These are phyloP conservation scores for Petrocephalus microphthalmus DNA, from an alignment of 2,113 vertebrate genomes.

Conservation along the genomic window DNA sequence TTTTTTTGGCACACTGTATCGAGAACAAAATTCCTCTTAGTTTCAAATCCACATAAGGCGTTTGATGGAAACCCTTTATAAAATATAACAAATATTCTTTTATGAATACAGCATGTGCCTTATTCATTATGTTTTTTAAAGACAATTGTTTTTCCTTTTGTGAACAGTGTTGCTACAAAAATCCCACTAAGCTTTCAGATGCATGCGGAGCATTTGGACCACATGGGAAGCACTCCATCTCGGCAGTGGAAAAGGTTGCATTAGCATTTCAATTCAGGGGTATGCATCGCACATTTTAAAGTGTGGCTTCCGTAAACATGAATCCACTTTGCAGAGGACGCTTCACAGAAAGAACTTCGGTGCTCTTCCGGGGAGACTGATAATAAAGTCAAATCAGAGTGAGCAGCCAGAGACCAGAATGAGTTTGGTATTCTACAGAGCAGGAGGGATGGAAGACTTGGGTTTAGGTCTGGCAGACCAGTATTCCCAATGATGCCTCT, in stretches of 20 bases:
- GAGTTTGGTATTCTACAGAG: background rate
- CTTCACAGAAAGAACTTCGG: background rate
- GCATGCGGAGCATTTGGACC: background rate
- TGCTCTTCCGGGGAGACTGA: background rate
- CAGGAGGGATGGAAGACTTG: background rate
- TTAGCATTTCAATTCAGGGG: constrained; percentile 24
- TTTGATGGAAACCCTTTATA: background rate
- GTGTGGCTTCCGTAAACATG: constrained; percentile 2
- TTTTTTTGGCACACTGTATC: background rate
- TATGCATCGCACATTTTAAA: background rate
- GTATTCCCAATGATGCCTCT: no score
- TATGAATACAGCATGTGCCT: background rate
- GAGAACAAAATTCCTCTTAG: background rate
- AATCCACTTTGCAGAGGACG: background rate
- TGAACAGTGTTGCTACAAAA: background rate
- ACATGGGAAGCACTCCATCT: constrained; percentile 1
- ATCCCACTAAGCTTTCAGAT: background rate
- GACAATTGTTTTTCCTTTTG: background rate
- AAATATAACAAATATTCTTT: background rate
- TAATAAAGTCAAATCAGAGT: constrained; percentile 15
- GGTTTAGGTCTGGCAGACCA: no score
- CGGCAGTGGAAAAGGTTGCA: constrained; percentile 21
- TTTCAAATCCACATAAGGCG: background rate
- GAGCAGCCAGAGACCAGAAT: background rate
- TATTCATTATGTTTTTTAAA: background rate